Base-by-base conservation (phyloP, 2,888 invertebrate genomes). In the Philhelius pedissequus region DNA sequence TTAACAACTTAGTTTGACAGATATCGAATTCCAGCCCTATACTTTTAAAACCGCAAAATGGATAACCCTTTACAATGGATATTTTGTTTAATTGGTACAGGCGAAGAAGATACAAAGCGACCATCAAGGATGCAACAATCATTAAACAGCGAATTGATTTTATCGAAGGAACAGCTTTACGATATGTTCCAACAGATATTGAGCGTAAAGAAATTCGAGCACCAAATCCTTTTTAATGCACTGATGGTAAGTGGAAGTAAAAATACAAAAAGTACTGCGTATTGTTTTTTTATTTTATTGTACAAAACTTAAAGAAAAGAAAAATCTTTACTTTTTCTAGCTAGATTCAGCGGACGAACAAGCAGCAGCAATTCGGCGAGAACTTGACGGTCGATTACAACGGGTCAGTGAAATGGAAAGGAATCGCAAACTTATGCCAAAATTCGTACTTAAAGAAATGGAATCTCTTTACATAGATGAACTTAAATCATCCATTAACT, bases 181-280 rank as follows among this genome's bases (percentile, higher is more conserved):
- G 99, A 99, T 92, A 99, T 99, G 98, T 99, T 99, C 92, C 99
- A 99, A 92, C 99, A 99, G 92, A 98, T 99, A 88, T 93, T 99
- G 84, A 96, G 96, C 70, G 97, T 99, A 70, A 99, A 99, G 93
- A 99, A 99, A 92, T 99, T 99, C 92, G 99, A 99, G 92, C 99
- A 99, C 92, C 99, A 99, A 93, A 95, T 99, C 89, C 94, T 99
- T 82, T 99, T 98, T 93, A 99, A 99, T 93, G 99, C 99, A 87
- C 94, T 99, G 90, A 96, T 98, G 95, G 96, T 97, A 92, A 91
- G 3, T n/a, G n/a, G n/a, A n/a, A n/a, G n/a, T n/a, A n/a, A n/a
- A n/a, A n/a, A n/a, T n/a, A n/a, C n/a, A n/a, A n/a, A n/a, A n/a
- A n/a, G n/a, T n/a, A n/a, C n/a, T n/a, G n/a, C n/a, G n/a, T n/a